Conservation (phyloP, 2,797 vertebrate species). For the Salarias fasciatus region DNA sequence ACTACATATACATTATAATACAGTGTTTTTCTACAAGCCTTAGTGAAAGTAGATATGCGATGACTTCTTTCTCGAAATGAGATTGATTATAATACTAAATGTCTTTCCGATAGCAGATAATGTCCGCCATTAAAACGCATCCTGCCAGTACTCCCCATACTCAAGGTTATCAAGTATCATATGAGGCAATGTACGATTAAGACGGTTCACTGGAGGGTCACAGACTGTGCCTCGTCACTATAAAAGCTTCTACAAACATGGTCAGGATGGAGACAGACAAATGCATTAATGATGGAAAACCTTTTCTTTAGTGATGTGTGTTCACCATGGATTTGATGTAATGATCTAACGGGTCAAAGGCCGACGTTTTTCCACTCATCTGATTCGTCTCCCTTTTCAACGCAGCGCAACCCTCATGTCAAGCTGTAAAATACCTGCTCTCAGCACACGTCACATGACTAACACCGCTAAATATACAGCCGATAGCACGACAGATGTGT, state of each 20-base stretch:
- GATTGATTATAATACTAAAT: background rate
- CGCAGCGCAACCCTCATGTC: constrained; percentile 5
- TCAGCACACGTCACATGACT: constrained; percentile 19
- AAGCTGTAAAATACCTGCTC: constrained; percentile 32
- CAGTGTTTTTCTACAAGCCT: background rate
- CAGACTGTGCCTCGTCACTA: background rate
- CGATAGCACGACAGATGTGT: constrained; percentile 64
- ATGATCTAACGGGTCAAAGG: constrained; percentile 4
- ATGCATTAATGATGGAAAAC: background rate
- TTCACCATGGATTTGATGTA: constrained; percentile 2
- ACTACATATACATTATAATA: too few species aligned
- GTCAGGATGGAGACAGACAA: background rate
- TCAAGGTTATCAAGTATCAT: background rate
- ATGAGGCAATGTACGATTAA: background rate
- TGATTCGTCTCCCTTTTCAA: constrained; percentile 13
- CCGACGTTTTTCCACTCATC: background rate
- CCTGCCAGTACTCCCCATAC: too few species aligned
- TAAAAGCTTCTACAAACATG: background rate
- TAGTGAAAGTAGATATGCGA: background rate
- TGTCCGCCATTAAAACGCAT: background rate
- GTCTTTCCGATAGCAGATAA: background rate
- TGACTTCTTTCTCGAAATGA: fast-evolving
- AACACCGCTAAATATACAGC: constrained; percentile 40
- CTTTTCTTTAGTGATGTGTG: background rate
- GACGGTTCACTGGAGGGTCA: background rate